Evolutionary conservation across 2,888 invertebrate species (phyloP).

Genomic region (Nyleta sp.): DNA sequence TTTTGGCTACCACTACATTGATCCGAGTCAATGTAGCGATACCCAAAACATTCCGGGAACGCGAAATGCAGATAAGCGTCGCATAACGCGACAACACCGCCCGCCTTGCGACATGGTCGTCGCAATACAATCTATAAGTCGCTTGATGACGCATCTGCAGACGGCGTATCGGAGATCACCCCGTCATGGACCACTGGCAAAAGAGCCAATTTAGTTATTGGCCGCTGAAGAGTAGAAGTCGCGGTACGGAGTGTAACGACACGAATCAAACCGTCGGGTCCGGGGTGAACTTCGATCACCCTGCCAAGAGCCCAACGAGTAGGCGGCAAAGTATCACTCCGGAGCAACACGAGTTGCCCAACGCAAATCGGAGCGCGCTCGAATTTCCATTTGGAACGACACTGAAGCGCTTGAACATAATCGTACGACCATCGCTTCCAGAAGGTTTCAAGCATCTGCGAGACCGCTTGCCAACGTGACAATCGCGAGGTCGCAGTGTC

Average conservation of each 20-base stretch:
- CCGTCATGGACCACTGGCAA: too few species aligned
- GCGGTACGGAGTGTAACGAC: slow-evolving; percentile 1
- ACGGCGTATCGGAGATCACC: too few species aligned
- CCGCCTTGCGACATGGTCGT: too few species aligned
- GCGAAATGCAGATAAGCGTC: too few species aligned
- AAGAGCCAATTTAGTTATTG: neutral
- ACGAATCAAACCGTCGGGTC: neutral
- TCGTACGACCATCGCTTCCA: slow-evolving; percentile 5
- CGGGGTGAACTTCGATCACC: neutral
- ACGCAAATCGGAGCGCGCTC: neutral
- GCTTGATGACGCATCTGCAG: too few species aligned
- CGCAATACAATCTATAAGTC: too few species aligned
- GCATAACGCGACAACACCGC: too few species aligned
- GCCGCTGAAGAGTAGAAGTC: neutral
- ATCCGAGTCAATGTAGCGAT: too few species aligned
- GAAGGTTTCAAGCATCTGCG: slow-evolving; percentile 2
- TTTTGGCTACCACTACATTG: too few species aligned
- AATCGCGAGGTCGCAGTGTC: neutral
- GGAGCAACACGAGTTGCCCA: slow-evolving; percentile 10
- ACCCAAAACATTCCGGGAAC: too few species aligned
- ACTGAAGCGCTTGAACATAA: slow-evolving; percentile 8
- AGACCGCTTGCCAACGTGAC: slow-evolving; percentile 1
- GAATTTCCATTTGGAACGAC: neutral
- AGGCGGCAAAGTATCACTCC: neutral
- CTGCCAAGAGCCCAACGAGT: slow-evolving; percentile 14